Evolutionary conservation across 2,888 invertebrate genomes (phyloP).

Genomic region (Leptinotarsa peninsularis): DNA sequence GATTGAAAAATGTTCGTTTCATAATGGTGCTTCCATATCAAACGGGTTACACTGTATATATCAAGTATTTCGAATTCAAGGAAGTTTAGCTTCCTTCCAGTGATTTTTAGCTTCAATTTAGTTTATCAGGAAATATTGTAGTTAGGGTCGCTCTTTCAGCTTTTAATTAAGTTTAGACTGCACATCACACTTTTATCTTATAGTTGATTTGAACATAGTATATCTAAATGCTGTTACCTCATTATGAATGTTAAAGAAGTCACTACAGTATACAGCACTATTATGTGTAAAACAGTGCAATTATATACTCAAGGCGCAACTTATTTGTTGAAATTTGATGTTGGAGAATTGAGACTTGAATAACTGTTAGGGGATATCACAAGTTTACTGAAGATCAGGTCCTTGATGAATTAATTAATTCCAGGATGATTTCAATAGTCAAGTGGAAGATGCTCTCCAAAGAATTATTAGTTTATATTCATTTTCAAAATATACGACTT

Average conservation of each 20-base stretch:
- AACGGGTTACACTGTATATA: background rate
- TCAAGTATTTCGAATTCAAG: slow-evolving; percentile 23
- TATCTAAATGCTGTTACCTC: slow-evolving; percentile 38
- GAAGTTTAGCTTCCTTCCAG: slow-evolving; percentile 21
- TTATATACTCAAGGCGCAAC: slow-evolving; percentile 17
- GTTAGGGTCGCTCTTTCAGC: slow-evolving; percentile 4
- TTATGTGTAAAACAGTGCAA: slow-evolving; percentile 33
- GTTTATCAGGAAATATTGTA: slow-evolving; percentile 12
- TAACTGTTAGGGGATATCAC: background rate
- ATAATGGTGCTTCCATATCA: no score
- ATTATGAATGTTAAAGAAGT: slow-evolving; percentile 31
- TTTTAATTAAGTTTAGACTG: slow-evolving; percentile 18
- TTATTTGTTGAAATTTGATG: slow-evolving; percentile 9
- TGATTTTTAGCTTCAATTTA: slow-evolving; percentile 23
- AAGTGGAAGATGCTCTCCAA: no score
- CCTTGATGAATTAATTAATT: no score
- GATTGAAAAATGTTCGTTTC: no score
- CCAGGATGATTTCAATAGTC: no score
- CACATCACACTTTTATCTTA: slow-evolving; percentile 33
- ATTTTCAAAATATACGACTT: no score
- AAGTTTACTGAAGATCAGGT: no score
- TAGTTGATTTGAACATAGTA: slow-evolving; percentile 30
- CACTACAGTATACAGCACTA: slow-evolving; percentile 36
- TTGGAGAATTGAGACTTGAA: background rate
- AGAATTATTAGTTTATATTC: no score